Evolutionary conservation across 1,140 invertebrate species (phyloP).

Genomic region (Heliconius himera): DNA sequence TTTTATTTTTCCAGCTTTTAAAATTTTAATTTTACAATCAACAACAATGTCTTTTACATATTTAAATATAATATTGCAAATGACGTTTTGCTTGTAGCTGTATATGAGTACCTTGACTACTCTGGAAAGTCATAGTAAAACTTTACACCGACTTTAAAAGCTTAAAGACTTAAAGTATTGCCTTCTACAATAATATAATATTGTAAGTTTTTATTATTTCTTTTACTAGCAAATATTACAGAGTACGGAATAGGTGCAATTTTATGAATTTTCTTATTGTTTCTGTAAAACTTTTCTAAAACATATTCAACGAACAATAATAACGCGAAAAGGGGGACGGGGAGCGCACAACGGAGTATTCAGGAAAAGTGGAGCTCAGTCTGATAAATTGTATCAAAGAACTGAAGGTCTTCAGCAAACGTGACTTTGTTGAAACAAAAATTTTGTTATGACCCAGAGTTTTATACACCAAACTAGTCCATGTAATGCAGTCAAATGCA

Average conservation of each 20-base stretch:
- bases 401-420: neutral
- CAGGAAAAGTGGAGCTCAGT: conserved; percentile 16
- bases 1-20: too few relatives aligned
- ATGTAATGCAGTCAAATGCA: conserved; percentile 10
- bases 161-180: conserved; percentile 6
- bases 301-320: conserved; percentile 27
- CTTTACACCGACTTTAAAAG: neutral
- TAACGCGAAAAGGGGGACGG: neutral
- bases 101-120: neutral
- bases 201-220: neutral
- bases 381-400: conserved; percentile 28
- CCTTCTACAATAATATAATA: neutral
- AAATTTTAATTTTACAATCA: too few relatives aligned
- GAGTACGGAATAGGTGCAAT: conserved; percentile 14
- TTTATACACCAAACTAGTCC: neutral
- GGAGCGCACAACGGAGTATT: conserved; percentile 7
- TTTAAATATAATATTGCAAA: neutral
- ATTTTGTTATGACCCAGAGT: neutral
- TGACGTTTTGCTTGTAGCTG: neutral
- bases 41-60: too few relatives aligned
- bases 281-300: conserved; percentile 20
- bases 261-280: conserved; percentile 29
- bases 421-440: conserved; percentile 12
- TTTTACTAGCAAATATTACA: conserved; percentile 1
- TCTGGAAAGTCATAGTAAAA: neutral